Conservation (phyloP, 2,888 invertebrate species). For the Lochmaea crataegi region DNA sequence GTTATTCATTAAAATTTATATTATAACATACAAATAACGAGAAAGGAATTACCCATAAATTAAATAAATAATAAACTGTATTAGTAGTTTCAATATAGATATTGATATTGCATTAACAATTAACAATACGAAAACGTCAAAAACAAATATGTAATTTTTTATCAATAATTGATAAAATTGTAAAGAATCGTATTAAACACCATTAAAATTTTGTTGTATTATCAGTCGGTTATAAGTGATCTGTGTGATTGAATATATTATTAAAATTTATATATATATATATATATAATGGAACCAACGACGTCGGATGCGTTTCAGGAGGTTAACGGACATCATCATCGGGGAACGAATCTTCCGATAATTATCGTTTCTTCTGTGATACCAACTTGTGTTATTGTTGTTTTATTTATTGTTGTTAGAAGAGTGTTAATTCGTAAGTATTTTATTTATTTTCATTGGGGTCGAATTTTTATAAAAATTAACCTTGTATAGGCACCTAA, state of each 20-base stretch:
- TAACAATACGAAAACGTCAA: too few species aligned
- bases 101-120: too few species aligned
- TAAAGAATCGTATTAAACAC: background rate
- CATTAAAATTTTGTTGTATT: background rate
- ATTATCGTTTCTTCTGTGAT: background rate
- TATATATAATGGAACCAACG: background rate
- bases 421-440: constrained; percentile 11
- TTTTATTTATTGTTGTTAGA: constrained; percentile 1
- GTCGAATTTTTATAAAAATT: background rate
- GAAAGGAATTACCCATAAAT: too few species aligned
- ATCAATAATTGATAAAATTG: too few species aligned
- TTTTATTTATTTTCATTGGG: background rate
- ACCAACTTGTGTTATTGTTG: constrained; percentile 12
- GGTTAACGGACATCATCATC: background rate
- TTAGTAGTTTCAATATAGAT: too few species aligned
- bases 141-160: too few species aligned
- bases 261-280: background rate
- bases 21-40: too few species aligned
- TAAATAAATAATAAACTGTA: too few species aligned
- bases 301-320: background rate
- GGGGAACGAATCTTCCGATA: background rate
- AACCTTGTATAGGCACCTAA: too few species aligned
- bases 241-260: background rate
- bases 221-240: background rate
- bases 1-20: too few species aligned